Base-by-base conservation (phyloP, 1,140 invertebrate genomes). In the Lordiphosa clarofinis region DNA sequence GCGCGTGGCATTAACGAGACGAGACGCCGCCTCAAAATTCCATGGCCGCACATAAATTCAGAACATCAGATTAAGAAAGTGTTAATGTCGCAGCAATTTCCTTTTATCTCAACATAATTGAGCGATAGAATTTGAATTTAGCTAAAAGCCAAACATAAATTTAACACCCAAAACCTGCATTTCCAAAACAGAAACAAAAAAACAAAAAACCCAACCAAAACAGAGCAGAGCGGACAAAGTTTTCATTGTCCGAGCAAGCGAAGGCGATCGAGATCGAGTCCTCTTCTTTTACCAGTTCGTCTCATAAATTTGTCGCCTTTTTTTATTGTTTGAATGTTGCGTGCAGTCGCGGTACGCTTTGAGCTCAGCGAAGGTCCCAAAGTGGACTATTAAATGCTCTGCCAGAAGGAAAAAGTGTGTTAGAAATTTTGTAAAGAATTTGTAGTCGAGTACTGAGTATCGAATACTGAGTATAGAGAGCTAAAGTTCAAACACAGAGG, bases 121-220 rank as follows among this genome's bases (percentile, higher is more conserved):
- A 87, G 84, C 84, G 84, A 87, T 87, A 87, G 84, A 87, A 87
- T 87, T 87, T 73, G 78, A 87, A 87, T 87, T 87, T 87, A 84
- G 74, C 84, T 87, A 87, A 87, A 76, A 87, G 75, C 78, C 71
- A 70, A 84, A 87, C 84, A 87, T 87, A 87, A 87, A 87, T 87
- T 84, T 84, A 79, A 87, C 76, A 82, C 54, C 75, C 82, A 87
- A 73, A 70, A 82, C 81, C 65, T 46, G 43, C 68, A 68, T 59
- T 39, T 11, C 62, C 13, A 11, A 10, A 46, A 24, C 21, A 4
- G 6, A 24, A 24, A 4, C 46, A 42, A 38, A 55, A 24, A 24
- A 24, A 4, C 46, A 42, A 38, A 55, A 50, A 46, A 39, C 54
- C 50, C 70, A 65, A 74, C 70, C 43, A 38, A 52, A 8, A 54